These are phyloP conservation scores for Lethrus apterus DNA, from an alignment of 1,140 invertebrate genomes.

Conservation along the genomic window DNA sequence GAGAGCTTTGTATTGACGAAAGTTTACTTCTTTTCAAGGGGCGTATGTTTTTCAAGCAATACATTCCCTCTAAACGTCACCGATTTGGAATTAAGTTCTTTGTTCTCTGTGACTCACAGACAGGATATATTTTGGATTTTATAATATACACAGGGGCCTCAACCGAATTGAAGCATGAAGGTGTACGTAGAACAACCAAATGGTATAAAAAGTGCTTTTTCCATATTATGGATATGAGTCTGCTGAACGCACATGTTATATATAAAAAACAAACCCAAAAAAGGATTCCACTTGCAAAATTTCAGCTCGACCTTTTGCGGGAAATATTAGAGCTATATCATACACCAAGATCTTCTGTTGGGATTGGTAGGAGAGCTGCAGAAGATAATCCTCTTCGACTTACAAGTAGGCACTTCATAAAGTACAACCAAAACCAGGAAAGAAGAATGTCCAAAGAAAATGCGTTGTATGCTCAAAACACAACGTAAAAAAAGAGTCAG, in stretches of 20 bases:
- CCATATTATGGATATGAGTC: conserved; percentile 1
- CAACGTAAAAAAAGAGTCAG: not conserved
- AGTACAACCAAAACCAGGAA: not conserved
- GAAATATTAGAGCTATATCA: conserved; percentile 1
- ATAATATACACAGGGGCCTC: not conserved
- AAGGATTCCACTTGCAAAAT: not conserved
- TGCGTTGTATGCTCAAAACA: conserved; percentile 2
- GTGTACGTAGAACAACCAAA: not conserved
- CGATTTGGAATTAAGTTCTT: not conserved
- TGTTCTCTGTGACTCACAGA: not conserved
- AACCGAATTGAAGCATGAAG: not conserved
- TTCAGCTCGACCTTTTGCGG: not conserved
- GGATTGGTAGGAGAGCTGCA: not conserved
- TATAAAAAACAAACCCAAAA: not conserved
- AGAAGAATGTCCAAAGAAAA: not conserved
- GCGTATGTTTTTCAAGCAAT: conserved; percentile 1
- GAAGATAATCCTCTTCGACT: not conserved
- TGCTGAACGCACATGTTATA: not conserved
- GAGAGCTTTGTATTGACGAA: conserved; percentile 2
- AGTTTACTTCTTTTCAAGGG: conserved; percentile 1
- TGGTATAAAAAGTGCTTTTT: conserved; percentile 8
- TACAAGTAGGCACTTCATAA: not conserved
- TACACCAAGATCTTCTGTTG: not conserved
- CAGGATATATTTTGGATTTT: not conserved
- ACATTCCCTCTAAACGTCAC: not conserved